Evolutionary conservation across 2,888 invertebrate genomes (phyloP).

Genomic region (Mylabris sibirica): DNA sequence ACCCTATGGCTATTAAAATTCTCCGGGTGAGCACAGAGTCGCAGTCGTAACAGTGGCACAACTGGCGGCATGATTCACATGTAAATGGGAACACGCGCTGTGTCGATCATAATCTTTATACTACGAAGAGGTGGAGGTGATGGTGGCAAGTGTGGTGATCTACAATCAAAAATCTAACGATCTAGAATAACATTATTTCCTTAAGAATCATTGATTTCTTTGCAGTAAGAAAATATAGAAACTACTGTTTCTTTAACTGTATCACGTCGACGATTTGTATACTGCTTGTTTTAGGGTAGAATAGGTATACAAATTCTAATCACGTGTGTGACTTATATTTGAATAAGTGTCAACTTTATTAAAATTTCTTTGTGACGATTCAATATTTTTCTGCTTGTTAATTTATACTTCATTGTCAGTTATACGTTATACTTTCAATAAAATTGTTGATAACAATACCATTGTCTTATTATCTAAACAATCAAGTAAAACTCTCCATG

Average conservation of each 20-base stretch:
- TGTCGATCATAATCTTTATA: conserved; percentile 52
- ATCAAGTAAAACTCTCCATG: neutral
- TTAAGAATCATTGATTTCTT: neutral
- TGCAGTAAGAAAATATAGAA: neutral
- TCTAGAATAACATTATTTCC: neutral
- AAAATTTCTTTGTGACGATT: neutral
- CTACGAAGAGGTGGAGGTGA: neutral
- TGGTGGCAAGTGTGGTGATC: neutral
- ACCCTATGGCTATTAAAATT: conserved; percentile 51
- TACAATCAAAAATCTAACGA: neutral
- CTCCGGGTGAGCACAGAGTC: conserved; percentile 51
- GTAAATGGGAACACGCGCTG: conserved; percentile 55
- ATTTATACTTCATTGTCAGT: neutral
- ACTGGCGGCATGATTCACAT: conserved; percentile 57
- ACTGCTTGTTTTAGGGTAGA: neutral
- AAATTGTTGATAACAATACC: neutral
- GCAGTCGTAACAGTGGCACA: conserved; percentile 52
- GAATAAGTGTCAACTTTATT: neutral
- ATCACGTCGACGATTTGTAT: conserved; percentile 10
- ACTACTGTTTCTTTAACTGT: neutral
- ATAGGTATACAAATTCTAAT: neutral
- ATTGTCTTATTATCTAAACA: neutral
- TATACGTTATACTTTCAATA: neutral
- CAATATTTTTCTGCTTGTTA: too few species aligned
- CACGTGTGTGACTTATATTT: neutral